phyloP scores from a whole-genome alignment of 2,888 invertebrate species.

The Pseudococcus longispinus region DNA sequence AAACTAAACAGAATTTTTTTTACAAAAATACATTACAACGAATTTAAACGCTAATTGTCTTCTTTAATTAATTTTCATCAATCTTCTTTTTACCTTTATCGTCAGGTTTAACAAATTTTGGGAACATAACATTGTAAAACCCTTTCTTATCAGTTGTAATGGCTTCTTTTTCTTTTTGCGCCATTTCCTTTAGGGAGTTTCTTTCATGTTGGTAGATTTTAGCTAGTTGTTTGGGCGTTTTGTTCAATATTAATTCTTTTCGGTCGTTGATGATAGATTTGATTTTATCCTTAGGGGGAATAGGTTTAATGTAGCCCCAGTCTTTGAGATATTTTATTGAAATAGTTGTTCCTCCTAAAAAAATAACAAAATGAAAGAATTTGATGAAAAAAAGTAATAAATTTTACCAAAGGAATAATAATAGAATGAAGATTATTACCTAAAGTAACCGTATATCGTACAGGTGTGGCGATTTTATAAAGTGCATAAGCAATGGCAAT shows the following conservation, averaged over 20 bases:
- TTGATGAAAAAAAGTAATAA: too few species aligned
- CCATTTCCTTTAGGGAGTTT: not conserved
- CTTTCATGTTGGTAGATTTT: not conserved
- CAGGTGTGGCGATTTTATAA: conserved; percentile 91
- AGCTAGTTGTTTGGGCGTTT: conserved; percentile 61
- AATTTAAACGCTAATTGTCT: not conserved
- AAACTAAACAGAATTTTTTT: not conserved
- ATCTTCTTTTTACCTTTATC: not conserved
- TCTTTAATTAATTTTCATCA: not conserved
- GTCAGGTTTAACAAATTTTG: not conserved
- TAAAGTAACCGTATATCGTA: conserved; percentile 90
- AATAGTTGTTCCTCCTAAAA: conserved; percentile 76
- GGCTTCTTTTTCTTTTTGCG: not conserved
- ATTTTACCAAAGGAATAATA: not conserved
- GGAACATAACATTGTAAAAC: not conserved
- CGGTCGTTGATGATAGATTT: conserved; percentile 71
- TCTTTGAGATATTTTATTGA: conserved; percentile 81
- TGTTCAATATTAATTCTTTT: conserved; percentile 65
- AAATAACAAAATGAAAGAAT: too few species aligned
- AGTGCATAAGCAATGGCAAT: conserved; percentile 88
- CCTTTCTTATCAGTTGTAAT: not conserved
- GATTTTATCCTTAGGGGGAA: conserved; percentile 72
- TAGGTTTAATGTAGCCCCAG: conserved; percentile 80
- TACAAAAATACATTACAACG: not conserved
- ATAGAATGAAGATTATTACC: conserved; percentile 67